Base-by-base conservation (phyloP, 2,113 vertebrate species). In the Alectura lathami region DNA sequence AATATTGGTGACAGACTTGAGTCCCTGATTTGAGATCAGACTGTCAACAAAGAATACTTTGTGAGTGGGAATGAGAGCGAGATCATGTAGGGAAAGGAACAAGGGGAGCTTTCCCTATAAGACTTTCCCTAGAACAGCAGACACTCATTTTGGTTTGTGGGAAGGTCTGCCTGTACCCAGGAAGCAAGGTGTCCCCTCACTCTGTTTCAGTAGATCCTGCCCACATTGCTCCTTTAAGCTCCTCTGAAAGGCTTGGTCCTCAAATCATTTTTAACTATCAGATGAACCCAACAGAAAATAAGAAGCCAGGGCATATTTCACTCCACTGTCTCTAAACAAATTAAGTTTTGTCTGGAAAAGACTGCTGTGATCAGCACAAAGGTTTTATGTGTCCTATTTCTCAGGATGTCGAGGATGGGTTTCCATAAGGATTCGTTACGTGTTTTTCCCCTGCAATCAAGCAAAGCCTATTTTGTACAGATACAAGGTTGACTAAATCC, bases 391-490 rank as follows among this genome's bases (percentile, higher is more conserved):
- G 1, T 51, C 34, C 56, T 64, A 26, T 68, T 94, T 81, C 75
- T 96, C 73, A 63, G 72, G 72, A 70, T 80, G 67, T 74, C 4
- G 16, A 54, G 38, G 75, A 86, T 60, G 43, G 9, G 3, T 74
- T 86, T 90, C 74, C 7, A 3, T 76, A 48, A 89, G 81, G 24
- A 82, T 85, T 73, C 15, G 3, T 79, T 38, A 38, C 82, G 92
- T 94, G 85, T 86, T 94, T 94, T 94, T 54, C 51, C 63, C 68
- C 78, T 53, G 79, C 91, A 86, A 60, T 67, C 87, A 91, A 63
- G 91, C 40, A 94, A 91, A 92, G 76, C 72, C 76, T 94, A 89
- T 86, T 95, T 91, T 54, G 50, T 83, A 92, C 53, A 89, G 70
- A 74, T 38, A 45, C 72, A 83, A 96, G 77, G 75, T 74, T 92